Percentiles rank a stretch among this genome's conserved stretches.
Conservation (phyloP, 2,113 vertebrate species). For the Poecile atricapillus region DNA sequence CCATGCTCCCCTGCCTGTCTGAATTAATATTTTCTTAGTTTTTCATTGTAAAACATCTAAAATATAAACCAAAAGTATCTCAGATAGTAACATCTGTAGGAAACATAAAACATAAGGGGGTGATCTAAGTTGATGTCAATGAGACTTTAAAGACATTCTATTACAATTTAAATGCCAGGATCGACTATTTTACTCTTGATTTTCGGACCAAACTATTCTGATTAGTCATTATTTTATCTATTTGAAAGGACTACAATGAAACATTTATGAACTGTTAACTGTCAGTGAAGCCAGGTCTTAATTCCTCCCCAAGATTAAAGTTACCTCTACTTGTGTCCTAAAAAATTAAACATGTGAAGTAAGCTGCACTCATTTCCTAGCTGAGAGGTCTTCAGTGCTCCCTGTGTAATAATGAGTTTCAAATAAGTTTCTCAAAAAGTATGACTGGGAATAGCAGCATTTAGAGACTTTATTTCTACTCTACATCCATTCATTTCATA, state of each 20-base stretch:
- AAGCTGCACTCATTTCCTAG: background rate
- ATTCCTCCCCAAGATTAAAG: background rate
- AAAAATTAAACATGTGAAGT: background rate
- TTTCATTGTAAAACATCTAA: background rate
- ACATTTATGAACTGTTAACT: background rate
- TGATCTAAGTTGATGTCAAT: background rate
- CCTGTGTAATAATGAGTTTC: background rate
- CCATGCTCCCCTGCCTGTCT: background rate
- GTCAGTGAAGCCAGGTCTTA: background rate
- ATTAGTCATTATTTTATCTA: background rate
- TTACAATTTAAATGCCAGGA: background rate
- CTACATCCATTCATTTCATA: background rate
- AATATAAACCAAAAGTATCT: background rate
- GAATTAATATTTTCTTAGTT: background rate
- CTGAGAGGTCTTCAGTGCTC: background rate
- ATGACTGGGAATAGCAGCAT: background rate
- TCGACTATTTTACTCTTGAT: background rate
- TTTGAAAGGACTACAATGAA: background rate
- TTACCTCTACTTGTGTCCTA: background rate
- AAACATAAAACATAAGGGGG: background rate
- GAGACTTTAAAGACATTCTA: background rate
- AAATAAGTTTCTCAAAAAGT: background rate
- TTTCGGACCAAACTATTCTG: background rate
- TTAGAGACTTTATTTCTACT: background rate
- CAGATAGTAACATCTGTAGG: background rate